These are phyloP conservation scores for Nasonia vitripennis DNA, from an alignment of 1,140 invertebrate species.

Conservation along the genomic window DNA sequence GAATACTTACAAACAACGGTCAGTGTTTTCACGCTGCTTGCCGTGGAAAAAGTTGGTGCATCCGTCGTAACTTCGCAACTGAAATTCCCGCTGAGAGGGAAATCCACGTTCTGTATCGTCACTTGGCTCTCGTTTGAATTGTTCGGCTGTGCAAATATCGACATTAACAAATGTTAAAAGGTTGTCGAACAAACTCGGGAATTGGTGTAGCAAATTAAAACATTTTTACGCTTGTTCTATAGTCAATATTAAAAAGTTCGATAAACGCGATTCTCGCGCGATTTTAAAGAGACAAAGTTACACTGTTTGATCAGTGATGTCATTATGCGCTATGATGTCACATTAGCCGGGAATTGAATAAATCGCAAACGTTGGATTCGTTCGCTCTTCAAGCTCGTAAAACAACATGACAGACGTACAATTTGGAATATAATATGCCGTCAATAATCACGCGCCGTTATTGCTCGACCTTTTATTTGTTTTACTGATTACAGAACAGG, in stretches of 20 bases:
- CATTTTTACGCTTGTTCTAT: too few species aligned
- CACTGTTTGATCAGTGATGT: too few species aligned
- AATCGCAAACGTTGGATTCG: constrained; percentile 42
- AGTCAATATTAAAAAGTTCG: too few species aligned
- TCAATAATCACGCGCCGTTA: constrained; percentile 33
- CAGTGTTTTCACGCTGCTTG: constrained; percentile 79
- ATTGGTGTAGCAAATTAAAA: too few species aligned
- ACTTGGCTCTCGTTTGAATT: constrained; percentile 86
- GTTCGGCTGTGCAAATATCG: constrained; percentile 77
- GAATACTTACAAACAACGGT: constrained; percentile 84
- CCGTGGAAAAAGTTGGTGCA: constrained; percentile 83
- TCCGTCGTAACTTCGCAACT: constrained; percentile 91
- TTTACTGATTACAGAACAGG: constrained; percentile 27
- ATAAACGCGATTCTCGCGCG: too few species aligned
- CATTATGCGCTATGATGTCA: background rate
- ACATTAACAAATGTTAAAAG: constrained; percentile 11
- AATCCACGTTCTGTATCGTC: constrained; percentile 82
- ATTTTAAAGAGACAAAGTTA: too few species aligned
- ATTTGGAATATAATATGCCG: constrained; percentile 7
- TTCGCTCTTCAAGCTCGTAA: constrained; percentile 43
- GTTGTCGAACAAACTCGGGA: background rate
- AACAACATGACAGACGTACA: constrained; percentile 37
- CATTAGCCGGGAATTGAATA: background rate
- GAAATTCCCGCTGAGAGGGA: constrained; percentile 86
- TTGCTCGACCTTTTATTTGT: constrained; percentile 28